Base-by-base conservation (phyloP, 2,113 vertebrate genomes). In the Osmerus mordax region DNA sequence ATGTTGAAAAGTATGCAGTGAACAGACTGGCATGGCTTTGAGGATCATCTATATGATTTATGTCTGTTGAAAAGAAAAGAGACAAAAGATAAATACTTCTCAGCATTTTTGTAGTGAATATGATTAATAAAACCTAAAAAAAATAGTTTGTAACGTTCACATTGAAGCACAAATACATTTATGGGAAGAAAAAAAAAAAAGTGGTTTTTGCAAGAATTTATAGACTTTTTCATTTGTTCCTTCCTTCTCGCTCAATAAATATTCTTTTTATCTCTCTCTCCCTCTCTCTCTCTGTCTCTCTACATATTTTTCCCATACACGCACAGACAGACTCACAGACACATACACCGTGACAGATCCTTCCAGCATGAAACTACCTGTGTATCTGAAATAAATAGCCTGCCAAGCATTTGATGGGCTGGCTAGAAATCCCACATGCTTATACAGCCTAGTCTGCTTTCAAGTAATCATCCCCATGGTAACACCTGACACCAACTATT, bases 401-500 rank as follows among this genome's bases (percentile, higher is more conserved):
- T 89, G 64, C 36, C 64, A 41, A 51, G 64, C 64, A n/a, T 65
- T 65, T 88, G 89, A 91, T 86, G 86, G 86, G 79, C 85, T 83
- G 84, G 85, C 81, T 81, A 83, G 87, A 85, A 90, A 87, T 89
- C 87, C 82, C 83, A 80, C 89, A 89, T 87, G 88, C 89, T 87
- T 85, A 78, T 81, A 83, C 74, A 77, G 84, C 88, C 88, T 84
- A 36, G 80, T 83, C 86, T 86, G 85, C 87, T 87, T 86, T 88
- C 87, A 82, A 87, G 86, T 89, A 88, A 90, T 91, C 89, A 89
- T 91, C 87, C 80, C 88, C 88, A 88, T 90, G 88, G 89, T 86
- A 91, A 91, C 89, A 87, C 81, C 87, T 89, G 89, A 91, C 88
- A 91, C 82, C 78, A 81, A 87, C 88, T 87, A 91, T 91, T 91